These are phyloP conservation scores for Platycnemis pennipes DNA, from an alignment of 2,888 invertebrate species.

Conservation along the genomic window DNA sequence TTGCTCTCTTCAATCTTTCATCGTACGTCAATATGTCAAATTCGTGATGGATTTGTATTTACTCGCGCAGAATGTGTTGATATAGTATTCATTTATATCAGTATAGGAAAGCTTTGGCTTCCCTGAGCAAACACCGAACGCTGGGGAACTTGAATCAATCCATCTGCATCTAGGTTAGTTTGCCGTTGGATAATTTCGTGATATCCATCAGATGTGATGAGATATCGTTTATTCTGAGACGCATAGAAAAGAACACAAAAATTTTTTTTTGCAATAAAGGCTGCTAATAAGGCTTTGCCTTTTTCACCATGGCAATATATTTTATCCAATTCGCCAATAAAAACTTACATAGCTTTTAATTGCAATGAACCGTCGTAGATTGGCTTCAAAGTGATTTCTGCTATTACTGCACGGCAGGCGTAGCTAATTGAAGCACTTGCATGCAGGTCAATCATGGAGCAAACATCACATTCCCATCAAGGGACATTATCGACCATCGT, in stretches of 20 bases:
- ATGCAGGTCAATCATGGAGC: background rate
- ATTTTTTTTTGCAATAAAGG: too few species aligned
- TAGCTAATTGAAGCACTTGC: background rate
- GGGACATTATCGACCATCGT: background rate
- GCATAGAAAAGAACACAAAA: too few species aligned
- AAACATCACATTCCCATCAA: background rate
- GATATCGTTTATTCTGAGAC: too few species aligned
- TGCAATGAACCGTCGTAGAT: too few species aligned
- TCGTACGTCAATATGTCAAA: background rate
- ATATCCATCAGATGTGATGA: too few species aligned
- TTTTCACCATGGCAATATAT: too few species aligned
- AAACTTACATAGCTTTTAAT: too few species aligned
- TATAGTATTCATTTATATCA: background rate
- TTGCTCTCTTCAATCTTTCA: background rate
- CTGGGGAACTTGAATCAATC: background rate
- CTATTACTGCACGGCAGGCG: too few species aligned
- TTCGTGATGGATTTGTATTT: background rate
- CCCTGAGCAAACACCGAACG: background rate
- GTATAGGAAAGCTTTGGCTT: background rate
- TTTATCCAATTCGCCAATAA: too few species aligned
- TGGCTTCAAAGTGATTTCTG: too few species aligned
- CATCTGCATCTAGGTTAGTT: background rate
- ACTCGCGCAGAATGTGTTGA: background rate
- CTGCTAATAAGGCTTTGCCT: too few species aligned
- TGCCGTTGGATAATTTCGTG: background rate